Evolutionary conservation across 2,113 vertebrate genomes (phyloP).

Genomic region (Columba livia): DNA sequence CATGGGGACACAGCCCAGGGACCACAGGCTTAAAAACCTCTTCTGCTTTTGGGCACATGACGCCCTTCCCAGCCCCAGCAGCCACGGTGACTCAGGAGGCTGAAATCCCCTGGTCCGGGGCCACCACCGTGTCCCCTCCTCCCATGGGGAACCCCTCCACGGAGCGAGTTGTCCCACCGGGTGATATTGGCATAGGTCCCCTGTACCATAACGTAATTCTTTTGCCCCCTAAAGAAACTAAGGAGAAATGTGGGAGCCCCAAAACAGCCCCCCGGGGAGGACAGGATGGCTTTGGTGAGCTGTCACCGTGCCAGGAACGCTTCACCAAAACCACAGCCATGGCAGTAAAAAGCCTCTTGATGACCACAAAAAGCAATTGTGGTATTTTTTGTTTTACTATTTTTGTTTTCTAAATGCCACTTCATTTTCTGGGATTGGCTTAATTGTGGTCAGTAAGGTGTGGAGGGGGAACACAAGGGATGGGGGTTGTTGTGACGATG

Average conservation of each 20-base stretch:
- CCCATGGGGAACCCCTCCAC: fast-evolving
- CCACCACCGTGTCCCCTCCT: neutral
- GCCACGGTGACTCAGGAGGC: neutral
- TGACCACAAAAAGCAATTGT: neutral
- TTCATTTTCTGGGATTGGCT: neutral
- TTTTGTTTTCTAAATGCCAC: neutral
- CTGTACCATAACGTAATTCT: fast-evolving
- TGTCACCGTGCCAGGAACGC: neutral
- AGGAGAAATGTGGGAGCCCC: neutral
- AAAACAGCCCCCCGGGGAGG: fast-evolving
- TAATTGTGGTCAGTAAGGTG: neutral
- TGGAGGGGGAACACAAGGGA: neutral
- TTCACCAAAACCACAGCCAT: fast-evolving
- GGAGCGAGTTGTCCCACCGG: fast-evolving
- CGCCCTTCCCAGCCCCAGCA: neutral
- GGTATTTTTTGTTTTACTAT: neutral
- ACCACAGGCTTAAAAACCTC: fast-evolving
- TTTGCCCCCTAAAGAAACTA: fast-evolving
- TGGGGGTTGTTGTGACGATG: neutral
- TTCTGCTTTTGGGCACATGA: neutral
- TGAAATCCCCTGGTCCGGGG: neutral
- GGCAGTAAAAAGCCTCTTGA: neutral
- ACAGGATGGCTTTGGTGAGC: neutral
- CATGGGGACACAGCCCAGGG: neutral
- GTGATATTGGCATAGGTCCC: fast-evolving